Conservation (phyloP, 2,797 vertebrate genomes). For the Lerista edwardsae region DNA sequence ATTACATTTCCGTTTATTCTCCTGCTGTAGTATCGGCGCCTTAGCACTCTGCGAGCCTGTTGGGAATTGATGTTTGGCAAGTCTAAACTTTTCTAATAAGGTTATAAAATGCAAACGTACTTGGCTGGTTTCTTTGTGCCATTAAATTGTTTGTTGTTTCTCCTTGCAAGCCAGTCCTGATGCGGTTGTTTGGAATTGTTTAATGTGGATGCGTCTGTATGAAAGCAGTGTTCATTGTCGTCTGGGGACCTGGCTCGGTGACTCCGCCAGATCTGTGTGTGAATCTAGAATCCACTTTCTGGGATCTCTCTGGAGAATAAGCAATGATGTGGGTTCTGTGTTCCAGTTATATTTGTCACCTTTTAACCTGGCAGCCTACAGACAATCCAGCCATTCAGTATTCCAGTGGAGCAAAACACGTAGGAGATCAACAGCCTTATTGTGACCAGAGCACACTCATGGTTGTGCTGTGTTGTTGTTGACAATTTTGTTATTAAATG, state of each 20-base stretch:
- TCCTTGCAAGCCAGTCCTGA: background rate
- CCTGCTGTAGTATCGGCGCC: background rate
- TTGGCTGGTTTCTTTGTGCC: conserved; percentile 2
- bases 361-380: background rate
- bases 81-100: conserved; percentile 22
- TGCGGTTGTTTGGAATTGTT: background rate
- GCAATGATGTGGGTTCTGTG: background rate
- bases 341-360: background rate
- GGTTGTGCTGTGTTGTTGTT: background rate
- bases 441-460: background rate
- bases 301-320: background rate
- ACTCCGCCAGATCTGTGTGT: background rate
- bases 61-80: conserved; percentile 16
- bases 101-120: background rate
- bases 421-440: background rate
- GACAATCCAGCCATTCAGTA: background rate
- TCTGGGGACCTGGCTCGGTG: background rate
- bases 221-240: background rate
- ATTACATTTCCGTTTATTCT: conserved; percentile 3
- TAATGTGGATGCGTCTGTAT: background rate
- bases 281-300: too few relatives aligned
- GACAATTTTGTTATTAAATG: background rate
- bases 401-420: background rate
- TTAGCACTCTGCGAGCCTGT: conserved; percentile 12
- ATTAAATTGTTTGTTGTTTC: conserved; percentile 22